These are phyloP conservation scores for Sinocyclocheilus maitianheensis DNA, from an alignment of 2,113 vertebrate species.

Conservation along the genomic window DNA sequence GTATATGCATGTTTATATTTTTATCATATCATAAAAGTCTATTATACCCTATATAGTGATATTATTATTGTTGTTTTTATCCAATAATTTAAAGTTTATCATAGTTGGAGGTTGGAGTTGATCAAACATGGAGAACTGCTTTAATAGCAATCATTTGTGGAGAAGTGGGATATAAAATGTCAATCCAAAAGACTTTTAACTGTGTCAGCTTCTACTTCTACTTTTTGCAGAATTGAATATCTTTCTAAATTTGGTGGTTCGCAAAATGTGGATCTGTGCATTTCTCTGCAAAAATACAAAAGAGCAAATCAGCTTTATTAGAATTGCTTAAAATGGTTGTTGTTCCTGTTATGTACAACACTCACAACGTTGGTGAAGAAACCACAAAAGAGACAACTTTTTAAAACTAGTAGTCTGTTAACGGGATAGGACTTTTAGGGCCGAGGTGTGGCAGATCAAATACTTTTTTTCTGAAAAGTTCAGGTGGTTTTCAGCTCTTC, in stretches of 20 bases:
- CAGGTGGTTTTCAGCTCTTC: neutral
- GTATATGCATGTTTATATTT: too few relatives aligned
- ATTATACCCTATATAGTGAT: too few relatives aligned
- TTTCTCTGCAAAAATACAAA: neutral
- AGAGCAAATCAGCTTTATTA: neutral
- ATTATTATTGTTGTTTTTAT: too few relatives aligned
- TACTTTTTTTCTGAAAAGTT: neutral
- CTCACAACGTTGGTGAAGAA: neutral
- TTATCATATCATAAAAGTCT: too few relatives aligned
- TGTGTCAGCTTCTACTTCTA: constrained; percentile 1
- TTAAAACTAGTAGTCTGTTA: neutral
- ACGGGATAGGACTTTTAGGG: neutral
- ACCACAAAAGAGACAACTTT: neutral
- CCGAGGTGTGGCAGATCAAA: neutral
- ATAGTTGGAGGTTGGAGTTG: too few relatives aligned
- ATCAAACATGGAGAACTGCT: neutral
- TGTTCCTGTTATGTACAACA: neutral
- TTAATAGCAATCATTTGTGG: neutral
- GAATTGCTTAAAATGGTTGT: neutral
- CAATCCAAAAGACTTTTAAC: neutral
- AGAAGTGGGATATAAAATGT: neutral
- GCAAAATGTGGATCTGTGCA: too few relatives aligned
- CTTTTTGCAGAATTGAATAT: neutral
- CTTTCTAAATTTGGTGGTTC: neutral
- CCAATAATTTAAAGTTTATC: too few relatives aligned